Conservation (phyloP, 2,113 vertebrate species). For the Rhagologus leucostigma region DNA sequence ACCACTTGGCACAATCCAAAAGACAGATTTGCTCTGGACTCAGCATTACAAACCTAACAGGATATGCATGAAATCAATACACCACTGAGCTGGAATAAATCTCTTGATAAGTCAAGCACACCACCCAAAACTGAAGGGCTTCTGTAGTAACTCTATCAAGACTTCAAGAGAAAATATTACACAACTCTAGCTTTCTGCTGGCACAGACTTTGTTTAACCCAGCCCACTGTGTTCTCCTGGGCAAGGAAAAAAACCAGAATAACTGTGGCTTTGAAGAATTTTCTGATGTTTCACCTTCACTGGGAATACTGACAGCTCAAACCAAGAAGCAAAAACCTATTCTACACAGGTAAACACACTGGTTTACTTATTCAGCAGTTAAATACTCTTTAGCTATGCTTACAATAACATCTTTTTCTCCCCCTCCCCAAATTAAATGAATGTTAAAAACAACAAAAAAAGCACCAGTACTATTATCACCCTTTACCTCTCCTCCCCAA, state of each 20-base stretch:
- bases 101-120: conserved; percentile 37
- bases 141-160: neutral
- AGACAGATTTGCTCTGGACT: conserved; percentile 27
- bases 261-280: neutral
- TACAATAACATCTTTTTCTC: neutral
- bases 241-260: neutral
- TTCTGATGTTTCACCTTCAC: conserved; percentile 2
- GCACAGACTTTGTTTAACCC: neutral
- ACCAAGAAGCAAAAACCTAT: neutral
- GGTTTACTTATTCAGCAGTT: neutral
- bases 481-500: neutral
- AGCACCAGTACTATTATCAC: neutral
- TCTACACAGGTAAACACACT: neutral
- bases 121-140: conserved; percentile 36
- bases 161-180: conserved; percentile 26
- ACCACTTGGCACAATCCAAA: conserved; percentile 37
- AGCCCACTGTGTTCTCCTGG: neutral
- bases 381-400: neutral
- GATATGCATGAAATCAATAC: conserved; percentile 57
- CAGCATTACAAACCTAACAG: conserved; percentile 46
- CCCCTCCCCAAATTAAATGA: neutral
- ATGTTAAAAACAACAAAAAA: neutral
- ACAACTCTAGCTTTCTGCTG: conserved; percentile 55
- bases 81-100: conserved; percentile 37
- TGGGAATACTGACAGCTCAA: neutral